Conservation (phyloP, 1,140 invertebrate species). For the Agrypnia vestita region DNA sequence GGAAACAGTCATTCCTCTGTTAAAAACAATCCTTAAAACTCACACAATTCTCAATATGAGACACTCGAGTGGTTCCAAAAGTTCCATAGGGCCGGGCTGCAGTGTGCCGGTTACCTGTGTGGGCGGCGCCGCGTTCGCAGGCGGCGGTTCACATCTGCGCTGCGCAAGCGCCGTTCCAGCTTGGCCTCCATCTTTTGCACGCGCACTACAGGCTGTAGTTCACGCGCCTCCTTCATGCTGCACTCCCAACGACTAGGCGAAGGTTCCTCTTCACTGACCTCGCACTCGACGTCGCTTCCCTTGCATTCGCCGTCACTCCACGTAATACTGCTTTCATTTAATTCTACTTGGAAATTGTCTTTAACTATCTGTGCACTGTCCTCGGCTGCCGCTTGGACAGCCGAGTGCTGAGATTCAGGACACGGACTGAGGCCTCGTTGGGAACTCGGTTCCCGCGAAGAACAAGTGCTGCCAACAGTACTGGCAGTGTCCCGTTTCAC, state of each 20-base stretch:
- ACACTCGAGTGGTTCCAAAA: conserved; percentile 10
- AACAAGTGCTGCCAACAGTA: conserved; percentile 63
- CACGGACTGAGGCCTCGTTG: background rate
- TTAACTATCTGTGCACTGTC: background rate
- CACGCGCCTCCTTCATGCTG: conserved; percentile 62
- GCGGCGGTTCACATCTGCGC: conserved; percentile 59
- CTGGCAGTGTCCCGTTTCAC: conserved; percentile 62
- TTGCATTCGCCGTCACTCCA: conserved; percentile 52
- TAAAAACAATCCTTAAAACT: background rate
- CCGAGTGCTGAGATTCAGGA: too few relatives aligned
- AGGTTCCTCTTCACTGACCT: conserved; percentile 40
- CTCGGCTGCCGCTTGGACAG: background rate
- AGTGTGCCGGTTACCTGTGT: conserved; percentile 33
- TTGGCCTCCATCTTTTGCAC: conserved; percentile 66
- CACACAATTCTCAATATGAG: conserved; percentile 19
- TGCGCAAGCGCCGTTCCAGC: conserved; percentile 61
- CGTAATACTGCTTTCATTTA: conserved; percentile 57
- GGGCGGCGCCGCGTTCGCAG: conserved; percentile 46
- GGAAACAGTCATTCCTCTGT: background rate
- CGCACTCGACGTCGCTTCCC: conserved; percentile 35
- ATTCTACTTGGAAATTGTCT: conserved; percentile 22
- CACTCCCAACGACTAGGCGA: conserved; percentile 59
- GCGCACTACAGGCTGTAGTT: conserved; percentile 69
- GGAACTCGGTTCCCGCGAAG: conserved; percentile 62
- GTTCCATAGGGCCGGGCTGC: background rate